phyloP scores from a whole-genome alignment of 2,797 vertebrate species.

The Anniella stebbinsi region DNA sequence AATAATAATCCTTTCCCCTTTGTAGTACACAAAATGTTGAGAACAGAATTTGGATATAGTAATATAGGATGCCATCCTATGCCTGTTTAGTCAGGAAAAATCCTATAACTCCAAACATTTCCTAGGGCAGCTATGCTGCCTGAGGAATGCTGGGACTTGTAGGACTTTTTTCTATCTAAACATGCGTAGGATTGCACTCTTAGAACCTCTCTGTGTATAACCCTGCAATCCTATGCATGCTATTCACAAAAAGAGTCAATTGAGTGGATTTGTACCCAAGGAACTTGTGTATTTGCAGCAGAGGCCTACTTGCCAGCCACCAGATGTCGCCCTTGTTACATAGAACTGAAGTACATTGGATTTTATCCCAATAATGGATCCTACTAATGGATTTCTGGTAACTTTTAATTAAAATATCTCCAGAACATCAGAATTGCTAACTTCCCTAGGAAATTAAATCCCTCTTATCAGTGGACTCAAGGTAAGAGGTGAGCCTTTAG shows the following conservation, averaged over 20 bases:
- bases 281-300: no score
- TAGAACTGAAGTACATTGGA: neutral
- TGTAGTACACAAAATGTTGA: neutral
- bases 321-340: conserved; percentile 46
- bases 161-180: neutral
- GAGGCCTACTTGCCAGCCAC: neutral
- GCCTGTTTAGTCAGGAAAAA: neutral
- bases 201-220: neutral
- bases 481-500: no score
- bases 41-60: neutral
- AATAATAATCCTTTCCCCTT: neutral
- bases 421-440: neutral
- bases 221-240: neutral
- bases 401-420: neutral
- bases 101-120: neutral
- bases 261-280: neutral
- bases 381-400: neutral
- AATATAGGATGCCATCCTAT: neutral
- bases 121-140: no score
- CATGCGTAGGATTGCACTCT: neutral
- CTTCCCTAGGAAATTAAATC: neutral
- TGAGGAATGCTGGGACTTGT: no score
- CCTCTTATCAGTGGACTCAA: no score
- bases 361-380: neutral
- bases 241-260: neutral